These are phyloP conservation scores for Bucco capensis DNA, from an alignment of 2,113 vertebrate genomes.

Conservation along the genomic window DNA sequence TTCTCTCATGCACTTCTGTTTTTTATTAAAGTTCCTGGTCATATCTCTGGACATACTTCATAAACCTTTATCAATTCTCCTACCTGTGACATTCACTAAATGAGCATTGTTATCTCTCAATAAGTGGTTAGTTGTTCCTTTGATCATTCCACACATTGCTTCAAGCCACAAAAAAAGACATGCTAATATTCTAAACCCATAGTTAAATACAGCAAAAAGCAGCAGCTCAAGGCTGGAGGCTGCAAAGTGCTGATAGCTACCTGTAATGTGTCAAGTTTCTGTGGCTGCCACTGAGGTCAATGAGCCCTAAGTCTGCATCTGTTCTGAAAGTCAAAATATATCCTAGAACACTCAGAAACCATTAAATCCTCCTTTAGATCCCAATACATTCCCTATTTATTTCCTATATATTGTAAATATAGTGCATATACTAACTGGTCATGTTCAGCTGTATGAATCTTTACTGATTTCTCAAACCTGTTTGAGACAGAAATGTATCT, in stretches of 20 bases:
- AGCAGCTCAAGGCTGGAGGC: background rate
- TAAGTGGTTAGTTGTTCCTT: slow-evolving; percentile 6
- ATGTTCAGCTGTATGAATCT: background rate
- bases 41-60: background rate
- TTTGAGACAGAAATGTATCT: background rate
- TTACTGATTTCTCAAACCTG: background rate
- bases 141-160: background rate
- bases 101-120: background rate
- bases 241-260: background rate
- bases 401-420: background rate
- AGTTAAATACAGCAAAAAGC: background rate
- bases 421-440: background rate
- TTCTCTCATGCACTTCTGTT: background rate
- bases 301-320: background rate
- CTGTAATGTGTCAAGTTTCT: background rate
- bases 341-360: background rate
- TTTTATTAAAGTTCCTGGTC: background rate
- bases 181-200: background rate
- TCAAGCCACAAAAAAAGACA: background rate
- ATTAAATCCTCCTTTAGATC: background rate
- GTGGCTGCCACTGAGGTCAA: background rate
- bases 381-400: background rate
- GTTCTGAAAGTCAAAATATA: background rate
- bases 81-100: slow-evolving; percentile 21
- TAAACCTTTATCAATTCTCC: background rate